These are phyloP conservation scores for Cliona cf. orientalis DNA, from an alignment of 37 sponge, comb jelly and placozoan genomes.

Conservation along the genomic window DNA sequence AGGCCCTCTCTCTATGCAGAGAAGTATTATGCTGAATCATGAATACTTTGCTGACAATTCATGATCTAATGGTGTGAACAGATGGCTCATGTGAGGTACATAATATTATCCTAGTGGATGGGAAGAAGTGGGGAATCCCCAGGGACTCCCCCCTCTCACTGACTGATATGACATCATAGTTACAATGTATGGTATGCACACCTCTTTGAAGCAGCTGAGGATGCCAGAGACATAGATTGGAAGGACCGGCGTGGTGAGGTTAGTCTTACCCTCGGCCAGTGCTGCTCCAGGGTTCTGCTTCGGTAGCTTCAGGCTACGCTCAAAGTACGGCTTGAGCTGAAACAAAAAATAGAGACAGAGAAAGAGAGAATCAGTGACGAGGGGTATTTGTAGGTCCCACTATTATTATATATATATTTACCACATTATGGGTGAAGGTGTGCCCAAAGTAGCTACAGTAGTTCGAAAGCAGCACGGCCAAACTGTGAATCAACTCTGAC, in stretches of 20 bases:
- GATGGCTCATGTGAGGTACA: too few relatives aligned
- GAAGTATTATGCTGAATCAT: too few relatives aligned
- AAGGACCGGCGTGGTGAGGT: constrained; percentile 66
- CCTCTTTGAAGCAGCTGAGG: constrained; percentile 59
- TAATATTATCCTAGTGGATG: too few relatives aligned
- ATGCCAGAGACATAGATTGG: constrained; percentile 74
- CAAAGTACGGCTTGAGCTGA: constrained; percentile 74
- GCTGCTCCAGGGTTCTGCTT: constrained; percentile 39
- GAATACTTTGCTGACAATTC: too few relatives aligned
- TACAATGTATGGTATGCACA: too few relatives aligned
- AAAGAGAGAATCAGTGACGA: not conserved
- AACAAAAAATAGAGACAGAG: not conserved
- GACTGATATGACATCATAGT: too few relatives aligned
- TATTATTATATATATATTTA: constrained; percentile 1
- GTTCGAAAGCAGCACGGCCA: constrained; percentile 49
- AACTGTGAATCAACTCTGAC: constrained; percentile 67
- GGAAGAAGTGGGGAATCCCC: too few relatives aligned
- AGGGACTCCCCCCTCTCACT: too few relatives aligned
- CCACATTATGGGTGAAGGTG: constrained; percentile 61
- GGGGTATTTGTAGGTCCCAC: not conserved
- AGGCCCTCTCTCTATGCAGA: too few relatives aligned
- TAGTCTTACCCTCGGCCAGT: constrained; percentile 63
- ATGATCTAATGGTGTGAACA: too few relatives aligned
- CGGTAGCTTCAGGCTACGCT: constrained; percentile 49
- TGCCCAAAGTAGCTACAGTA: constrained; percentile 75